Conservation (phyloP, 1,140 invertebrate genomes). For the Nasonia vitripennis region DNA sequence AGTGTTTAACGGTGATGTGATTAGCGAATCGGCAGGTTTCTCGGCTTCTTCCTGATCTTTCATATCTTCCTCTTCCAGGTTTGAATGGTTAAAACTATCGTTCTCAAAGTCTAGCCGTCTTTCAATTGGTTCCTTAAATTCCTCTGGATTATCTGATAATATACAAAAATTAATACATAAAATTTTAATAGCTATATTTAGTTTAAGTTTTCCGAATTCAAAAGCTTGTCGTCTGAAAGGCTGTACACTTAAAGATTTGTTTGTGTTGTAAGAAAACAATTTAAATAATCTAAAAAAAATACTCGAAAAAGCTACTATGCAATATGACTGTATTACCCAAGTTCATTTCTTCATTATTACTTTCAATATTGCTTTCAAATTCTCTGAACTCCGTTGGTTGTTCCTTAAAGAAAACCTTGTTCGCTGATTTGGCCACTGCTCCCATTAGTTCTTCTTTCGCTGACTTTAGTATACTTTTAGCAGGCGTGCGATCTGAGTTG, state of each 20-base stretch:
- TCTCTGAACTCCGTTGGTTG: slow-evolving; percentile 16
- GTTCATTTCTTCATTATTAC: slow-evolving; percentile 55
- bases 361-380: background rate
- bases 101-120: slow-evolving; percentile 63
- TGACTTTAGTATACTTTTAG: slow-evolving; percentile 68
- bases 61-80: background rate
- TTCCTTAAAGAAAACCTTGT: slow-evolving; percentile 57
- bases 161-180: background rate
- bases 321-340: slow-evolving; percentile 50
- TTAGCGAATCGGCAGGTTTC: background rate
- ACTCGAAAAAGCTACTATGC: background rate
- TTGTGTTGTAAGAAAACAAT: background rate
- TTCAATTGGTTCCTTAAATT: slow-evolving; percentile 43
- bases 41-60: background rate
- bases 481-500: slow-evolving; percentile 68
- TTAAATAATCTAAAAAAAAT: background rate
- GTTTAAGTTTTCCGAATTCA: no score
- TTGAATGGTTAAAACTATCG: slow-evolving; percentile 28
- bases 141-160: slow-evolving; percentile 10
- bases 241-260: no score
- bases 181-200: no score
- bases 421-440: slow-evolving; percentile 47
- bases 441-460: slow-evolving; percentile 46
- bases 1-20: background rate
- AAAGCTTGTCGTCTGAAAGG: no score